Conservation (phyloP, 30 jellyfish, hydroid and myxozoan genomes). For the Catostylus mosaicus region DNA sequence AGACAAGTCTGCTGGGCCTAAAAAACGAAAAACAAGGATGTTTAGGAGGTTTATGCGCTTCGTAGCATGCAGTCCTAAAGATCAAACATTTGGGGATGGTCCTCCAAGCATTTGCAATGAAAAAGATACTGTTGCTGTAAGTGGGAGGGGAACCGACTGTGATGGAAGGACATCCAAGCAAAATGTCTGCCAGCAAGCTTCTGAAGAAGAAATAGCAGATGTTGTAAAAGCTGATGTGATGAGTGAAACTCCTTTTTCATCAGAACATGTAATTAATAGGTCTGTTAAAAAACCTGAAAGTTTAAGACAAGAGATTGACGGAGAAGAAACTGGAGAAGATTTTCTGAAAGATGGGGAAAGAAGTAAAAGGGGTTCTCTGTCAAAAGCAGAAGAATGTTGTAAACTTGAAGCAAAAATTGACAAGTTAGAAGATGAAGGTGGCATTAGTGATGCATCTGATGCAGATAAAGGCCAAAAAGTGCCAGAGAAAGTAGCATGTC, state of each 20-base stretch:
- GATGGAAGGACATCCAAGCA: not conserved
- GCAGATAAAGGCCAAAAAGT: not conserved
- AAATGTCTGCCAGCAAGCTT: not conserved
- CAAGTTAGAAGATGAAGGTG: too few relatives aligned
- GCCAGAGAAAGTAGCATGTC: not conserved
- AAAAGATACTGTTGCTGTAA: not conserved
- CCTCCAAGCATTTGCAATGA: not conserved
- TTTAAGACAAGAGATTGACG: too few relatives aligned
- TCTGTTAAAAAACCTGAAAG: too few relatives aligned
- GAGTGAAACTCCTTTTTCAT: too few relatives aligned
- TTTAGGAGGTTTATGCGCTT: conserved; percentile 22
- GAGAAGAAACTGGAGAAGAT: too few relatives aligned
- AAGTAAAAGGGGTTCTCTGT: too few relatives aligned
- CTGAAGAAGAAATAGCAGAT: not conserved
- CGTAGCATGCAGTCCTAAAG: not conserved
- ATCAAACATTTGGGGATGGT: not conserved
- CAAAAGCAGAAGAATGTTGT: too few relatives aligned
- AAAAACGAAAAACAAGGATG: not conserved
- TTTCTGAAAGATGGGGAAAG: too few relatives aligned
- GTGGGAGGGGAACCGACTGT: not conserved
- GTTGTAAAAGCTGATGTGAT: not conserved
- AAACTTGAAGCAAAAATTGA: too few relatives aligned
- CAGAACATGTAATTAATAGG: too few relatives aligned
- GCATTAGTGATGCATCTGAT: too few relatives aligned
- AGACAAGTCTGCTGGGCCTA: not conserved